A percentile compares a stretch with the other conserved stretches of the same genome.
These are phyloP conservation scores for Platynereis dumerilii DNA, from an alignment of 2,888 invertebrate genomes.

Conservation along the genomic window DNA sequence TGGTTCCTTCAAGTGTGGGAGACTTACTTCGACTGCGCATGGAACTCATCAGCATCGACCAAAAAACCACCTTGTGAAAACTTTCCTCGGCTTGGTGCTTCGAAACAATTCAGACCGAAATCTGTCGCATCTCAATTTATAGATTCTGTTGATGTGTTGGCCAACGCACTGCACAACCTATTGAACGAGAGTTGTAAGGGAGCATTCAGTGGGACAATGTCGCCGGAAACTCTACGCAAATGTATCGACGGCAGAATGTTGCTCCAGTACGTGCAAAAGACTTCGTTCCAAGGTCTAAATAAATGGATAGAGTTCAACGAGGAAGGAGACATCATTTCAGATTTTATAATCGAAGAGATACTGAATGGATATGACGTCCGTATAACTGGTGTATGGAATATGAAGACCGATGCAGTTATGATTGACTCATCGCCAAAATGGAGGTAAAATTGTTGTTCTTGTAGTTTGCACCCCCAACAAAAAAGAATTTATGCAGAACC, in stretches of 20 bases:
- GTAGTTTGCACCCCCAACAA: too few species aligned
- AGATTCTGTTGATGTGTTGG: neutral
- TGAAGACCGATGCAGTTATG: too few species aligned
- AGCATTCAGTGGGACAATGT: neutral
- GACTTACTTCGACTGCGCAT: neutral
- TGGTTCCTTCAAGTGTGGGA: constrained; percentile 1
- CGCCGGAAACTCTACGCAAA: neutral
- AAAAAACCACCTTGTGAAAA: neutral
- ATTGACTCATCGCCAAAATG: too few species aligned
- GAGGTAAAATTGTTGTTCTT: too few species aligned
- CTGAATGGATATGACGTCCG: too few species aligned
- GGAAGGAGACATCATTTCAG: constrained; percentile 2
- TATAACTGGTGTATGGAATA: too few species aligned
- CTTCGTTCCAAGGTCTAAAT: neutral
- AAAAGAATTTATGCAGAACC: too few species aligned
- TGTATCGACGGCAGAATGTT: neutral
- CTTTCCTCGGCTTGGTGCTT: neutral
- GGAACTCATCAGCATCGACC: neutral
- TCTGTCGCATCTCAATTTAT: neutral
- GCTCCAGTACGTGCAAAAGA: neutral
- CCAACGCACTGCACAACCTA: neutral
- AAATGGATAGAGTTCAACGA: neutral
- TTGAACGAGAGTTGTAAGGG: neutral
- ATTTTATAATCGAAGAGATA: too few species aligned
- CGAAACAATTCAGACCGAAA: neutral